phyloP scores from a whole-genome alignment of 2,888 invertebrate genomes.

The Netelia melanura region DNA sequence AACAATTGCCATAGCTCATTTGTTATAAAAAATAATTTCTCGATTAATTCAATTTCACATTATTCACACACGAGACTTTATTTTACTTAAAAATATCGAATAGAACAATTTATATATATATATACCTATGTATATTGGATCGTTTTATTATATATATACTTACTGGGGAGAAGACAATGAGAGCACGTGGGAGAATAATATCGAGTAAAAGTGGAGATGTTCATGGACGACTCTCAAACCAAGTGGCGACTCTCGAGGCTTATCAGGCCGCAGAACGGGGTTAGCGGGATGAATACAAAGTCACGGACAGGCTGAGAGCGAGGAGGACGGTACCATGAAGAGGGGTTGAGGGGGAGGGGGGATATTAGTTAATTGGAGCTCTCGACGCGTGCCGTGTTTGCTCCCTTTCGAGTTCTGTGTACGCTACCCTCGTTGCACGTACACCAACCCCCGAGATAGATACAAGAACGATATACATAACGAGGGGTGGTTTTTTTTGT shows the following conservation, averaged over 20 bases:
- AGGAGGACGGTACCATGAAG: too few relatives aligned
- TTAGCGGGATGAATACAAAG: conserved; percentile 27
- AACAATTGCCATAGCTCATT: too few relatives aligned
- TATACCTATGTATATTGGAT: too few relatives aligned
- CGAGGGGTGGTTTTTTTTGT: neutral
- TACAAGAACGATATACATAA: neutral
- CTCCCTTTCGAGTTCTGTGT: conserved; percentile 16
- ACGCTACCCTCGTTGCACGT: neutral
- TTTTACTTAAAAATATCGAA: too few relatives aligned
- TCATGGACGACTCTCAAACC: conserved; percentile 21
- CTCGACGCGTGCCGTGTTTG: conserved; percentile 8
- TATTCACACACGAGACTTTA: too few relatives aligned
- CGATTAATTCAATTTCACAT: too few relatives aligned
- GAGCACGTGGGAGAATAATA: conserved; percentile 10
- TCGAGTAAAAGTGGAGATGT: conserved; percentile 21
- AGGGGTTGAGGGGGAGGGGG: neutral
- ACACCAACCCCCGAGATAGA: neutral
- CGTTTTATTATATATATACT: too few relatives aligned
- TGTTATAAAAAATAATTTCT: too few relatives aligned
- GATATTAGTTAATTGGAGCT: conserved; percentile 35
- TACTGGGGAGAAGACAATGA: neutral
- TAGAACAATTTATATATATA: too few relatives aligned
- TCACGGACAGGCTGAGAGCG: neutral
- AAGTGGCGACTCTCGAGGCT: conserved; percentile 21
- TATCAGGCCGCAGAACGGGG: neutral